Conservation (phyloP, 2,888 invertebrate species). For the Drosophila cracens region DNA sequence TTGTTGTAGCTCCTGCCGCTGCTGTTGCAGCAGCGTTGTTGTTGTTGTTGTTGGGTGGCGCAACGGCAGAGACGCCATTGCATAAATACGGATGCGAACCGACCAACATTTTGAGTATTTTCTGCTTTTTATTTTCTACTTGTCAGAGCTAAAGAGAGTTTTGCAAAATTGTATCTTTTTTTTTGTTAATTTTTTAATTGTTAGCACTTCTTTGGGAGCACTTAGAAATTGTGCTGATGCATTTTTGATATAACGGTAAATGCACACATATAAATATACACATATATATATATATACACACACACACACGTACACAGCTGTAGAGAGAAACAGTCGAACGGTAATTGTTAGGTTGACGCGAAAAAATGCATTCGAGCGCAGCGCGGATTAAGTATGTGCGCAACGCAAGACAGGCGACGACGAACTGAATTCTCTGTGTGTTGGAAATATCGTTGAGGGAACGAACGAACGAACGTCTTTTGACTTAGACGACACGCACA, state of each 20-base stretch:
- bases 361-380: constrained; percentile 45
- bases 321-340: constrained; percentile 8
- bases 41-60: constrained; percentile 45
- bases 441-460: constrained; percentile 70
- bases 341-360: constrained; percentile 32
- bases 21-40: constrained; percentile 43
- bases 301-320: constrained; percentile 12
- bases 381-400: constrained; percentile 82
- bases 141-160: constrained; percentile 16
- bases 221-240: constrained; percentile 63
- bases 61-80: constrained; percentile 72
- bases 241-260: constrained; percentile 48
- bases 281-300: constrained; percentile 9
- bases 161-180: constrained; percentile 32
- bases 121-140: background rate
- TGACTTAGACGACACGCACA: constrained; percentile 62
- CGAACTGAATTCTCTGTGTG: constrained; percentile 84
- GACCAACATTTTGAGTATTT: constrained; percentile 74
- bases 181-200: constrained; percentile 1
- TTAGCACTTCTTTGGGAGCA: constrained; percentile 62
- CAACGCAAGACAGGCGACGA: constrained; percentile 85
- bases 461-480: constrained; percentile 67
- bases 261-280: constrained; percentile 22
- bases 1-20: constrained; percentile 85
- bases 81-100: constrained; percentile 83